Percentiles rank a stretch among this genome's conserved stretches.
phyloP scores from a whole-genome alignment of 2,797 vertebrate species.

The Epinephelus malabaricus region DNA sequence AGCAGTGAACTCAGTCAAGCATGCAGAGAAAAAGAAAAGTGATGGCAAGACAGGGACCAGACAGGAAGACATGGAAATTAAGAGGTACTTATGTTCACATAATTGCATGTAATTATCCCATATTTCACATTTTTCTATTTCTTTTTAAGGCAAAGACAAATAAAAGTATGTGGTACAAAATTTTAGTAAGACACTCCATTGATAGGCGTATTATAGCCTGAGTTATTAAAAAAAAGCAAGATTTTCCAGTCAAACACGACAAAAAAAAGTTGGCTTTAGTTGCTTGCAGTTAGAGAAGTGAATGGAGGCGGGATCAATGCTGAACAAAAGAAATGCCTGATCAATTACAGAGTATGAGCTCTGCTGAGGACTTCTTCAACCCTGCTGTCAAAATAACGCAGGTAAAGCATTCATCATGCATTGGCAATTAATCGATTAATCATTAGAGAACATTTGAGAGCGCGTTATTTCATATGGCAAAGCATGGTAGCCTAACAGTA shows the following conservation, averaged over 20 bases:
- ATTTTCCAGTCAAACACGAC: conserved; percentile 24
- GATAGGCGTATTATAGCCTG: background rate
- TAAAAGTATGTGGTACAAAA: background rate
- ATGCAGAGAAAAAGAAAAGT: conserved; percentile 9
- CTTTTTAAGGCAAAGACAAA: background rate
- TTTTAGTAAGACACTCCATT: background rate
- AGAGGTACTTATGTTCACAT: background rate
- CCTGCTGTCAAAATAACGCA: conserved; percentile 57
- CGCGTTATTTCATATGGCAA: too few species aligned
- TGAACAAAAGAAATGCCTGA: conserved; percentile 80
- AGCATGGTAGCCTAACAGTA: background rate
- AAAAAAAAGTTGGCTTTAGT: conserved; percentile 11
- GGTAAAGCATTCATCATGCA: conserved; percentile 17
- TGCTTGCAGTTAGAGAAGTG: conserved; percentile 32
- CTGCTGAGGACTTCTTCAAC: conserved; percentile 28
- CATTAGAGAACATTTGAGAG: background rate
- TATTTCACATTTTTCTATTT: background rate
- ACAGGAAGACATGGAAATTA: background rate
- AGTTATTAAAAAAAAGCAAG: background rate
- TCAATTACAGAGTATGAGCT: conserved; percentile 54
- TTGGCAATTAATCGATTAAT: background rate
- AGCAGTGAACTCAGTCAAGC: conserved; percentile 23
- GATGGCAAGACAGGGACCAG: conserved; percentile 1
- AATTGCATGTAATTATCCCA: conserved; percentile 4
- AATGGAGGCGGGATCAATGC: conserved; percentile 74